Percentiles rank a stretch among this genome's conserved stretches.
Conservation (phyloP, 2,113 vertebrate genomes). For the Callospermophilus lateralis region DNA sequence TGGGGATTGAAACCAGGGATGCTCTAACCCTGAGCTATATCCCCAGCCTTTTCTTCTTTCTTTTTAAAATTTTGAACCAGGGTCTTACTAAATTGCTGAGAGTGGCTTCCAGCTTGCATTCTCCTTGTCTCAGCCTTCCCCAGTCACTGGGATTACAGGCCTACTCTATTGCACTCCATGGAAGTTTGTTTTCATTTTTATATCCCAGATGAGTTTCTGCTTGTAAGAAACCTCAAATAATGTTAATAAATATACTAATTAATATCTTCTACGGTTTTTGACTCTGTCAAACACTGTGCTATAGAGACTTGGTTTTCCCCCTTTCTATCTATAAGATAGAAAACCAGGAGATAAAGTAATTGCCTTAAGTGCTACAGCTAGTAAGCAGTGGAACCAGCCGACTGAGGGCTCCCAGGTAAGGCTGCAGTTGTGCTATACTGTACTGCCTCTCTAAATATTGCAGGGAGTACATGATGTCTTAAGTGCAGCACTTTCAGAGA, state of each 20-base stretch:
- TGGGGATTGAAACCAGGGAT: too few species aligned
- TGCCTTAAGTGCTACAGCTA: neutral
- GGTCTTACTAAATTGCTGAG: too few species aligned
- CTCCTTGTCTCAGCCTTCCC: too few species aligned
- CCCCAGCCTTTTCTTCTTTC: too few species aligned
- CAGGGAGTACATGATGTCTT: neutral
- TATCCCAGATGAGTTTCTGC: neutral
- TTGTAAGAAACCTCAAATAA: neutral
- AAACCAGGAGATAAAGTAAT: neutral
- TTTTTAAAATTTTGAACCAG: too few species aligned
- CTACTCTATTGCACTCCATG: too few species aligned
- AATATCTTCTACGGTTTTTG: neutral
- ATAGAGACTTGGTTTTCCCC: neutral
- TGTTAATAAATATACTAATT: neutral
- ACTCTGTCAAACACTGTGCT: neutral
- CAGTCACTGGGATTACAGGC: too few species aligned
- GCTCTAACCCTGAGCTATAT: too few species aligned
- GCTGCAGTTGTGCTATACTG: accelerated
- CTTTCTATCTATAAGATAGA: neutral
- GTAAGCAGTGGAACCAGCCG: neutral
- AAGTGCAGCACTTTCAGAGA: neutral
- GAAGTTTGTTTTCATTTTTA: neutral
- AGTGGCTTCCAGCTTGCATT: too few species aligned
- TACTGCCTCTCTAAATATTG: neutral
- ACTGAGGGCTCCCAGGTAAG: neutral